Evolutionary conservation across 2,797 vertebrate genomes (phyloP), one percentile per base, ranked within the genome.

Genomic region (Esox masquinongy): DNA sequence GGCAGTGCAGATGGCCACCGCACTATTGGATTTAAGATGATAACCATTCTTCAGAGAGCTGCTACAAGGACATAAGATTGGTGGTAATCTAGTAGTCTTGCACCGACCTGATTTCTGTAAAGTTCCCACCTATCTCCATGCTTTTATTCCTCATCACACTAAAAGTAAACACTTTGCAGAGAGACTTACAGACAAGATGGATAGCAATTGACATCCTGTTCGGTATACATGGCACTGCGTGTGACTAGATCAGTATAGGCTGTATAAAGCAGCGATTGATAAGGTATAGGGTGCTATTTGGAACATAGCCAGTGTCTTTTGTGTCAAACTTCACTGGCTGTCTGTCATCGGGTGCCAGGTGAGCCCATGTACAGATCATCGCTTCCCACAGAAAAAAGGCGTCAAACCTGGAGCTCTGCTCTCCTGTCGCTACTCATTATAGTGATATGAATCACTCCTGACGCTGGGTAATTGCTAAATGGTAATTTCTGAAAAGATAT

Each of bases 391-490:
- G 89, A 85, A 90, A 43, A 89, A 83, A 66, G 88, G 88, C 91
- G 88, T 89, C 87, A 82, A 88, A 89, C 84, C 84, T 77, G 81
- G 80, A 85, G 86, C 56, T 85, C 49, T n/a, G 79, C 84, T 82
- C 81, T 85, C 84, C 79, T 92, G 92, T 90, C 92, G 90, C 92
- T 93, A 92, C 89, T 92, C 92, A 92, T 92, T 92, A 91, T 87
- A 84, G 85, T 88, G 91, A 92, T 92, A 92, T 85, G 88, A 88
- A 92, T 92, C 90, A 88, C 66, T 87, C 87, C 89, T 90, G 90
- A 92, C 91, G 89, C 89, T 79, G 81, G 91, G 88, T 93, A 93
- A 92, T 92, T 93, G 92, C 88, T 88, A 90, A 90, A 92, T 91
- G 90, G 89, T 92, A 90, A 91, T 92, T 93, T 92, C 87, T 88